Evolutionary conservation across 2,888 invertebrate species (phyloP), one percentile per base, ranked within the genome.

Genomic region (Epistrophe eligans): DNA sequence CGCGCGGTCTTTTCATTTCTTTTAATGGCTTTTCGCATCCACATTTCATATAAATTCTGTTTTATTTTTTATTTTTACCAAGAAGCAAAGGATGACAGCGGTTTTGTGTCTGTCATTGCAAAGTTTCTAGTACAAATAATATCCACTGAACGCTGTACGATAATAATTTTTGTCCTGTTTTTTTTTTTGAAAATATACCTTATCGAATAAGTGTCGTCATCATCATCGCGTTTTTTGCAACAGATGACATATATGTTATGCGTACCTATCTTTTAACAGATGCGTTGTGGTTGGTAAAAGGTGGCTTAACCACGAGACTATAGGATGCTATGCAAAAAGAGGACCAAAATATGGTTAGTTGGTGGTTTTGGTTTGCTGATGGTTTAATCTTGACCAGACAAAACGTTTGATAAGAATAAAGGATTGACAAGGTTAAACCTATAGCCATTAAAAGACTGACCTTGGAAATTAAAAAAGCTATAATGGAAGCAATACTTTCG

Each of bases 11-110:
- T 82, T 74, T 79, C 73, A 58, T 28, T 73, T 74, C 77, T 64
- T 43, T 74, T 73, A 81, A 85, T 81, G 85, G 77, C 76, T 77
- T 79, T 74, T 77, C 81, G 73, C 77, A 70, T 81, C 77, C 77
- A 81, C 81, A 77, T 85, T 81, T 82, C 64, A 85, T 77, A 81
- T 58, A 77, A 43, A 71, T 58, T 70, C 28, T 52, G 60, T 73
- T 52, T 40, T 67, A 13, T 6, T 15, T 19, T 17, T 50, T 48
- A 3, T 52, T 38, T 38, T 40, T n/a, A 24, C 24, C 24, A 35
- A 45, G 6, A 13, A 13, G 45, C 57, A 57, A 58, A 67, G 55
- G 84, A 50, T 58, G 58, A 55, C n/a, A 73, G 52, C 55, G 74
- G 74, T 60, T 74, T 71, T 64, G 62, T 32, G 74, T 76, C 48